Evolutionary conservation across 2,113 vertebrate species (phyloP).

Genomic region (Platysteira castanea): DNA sequence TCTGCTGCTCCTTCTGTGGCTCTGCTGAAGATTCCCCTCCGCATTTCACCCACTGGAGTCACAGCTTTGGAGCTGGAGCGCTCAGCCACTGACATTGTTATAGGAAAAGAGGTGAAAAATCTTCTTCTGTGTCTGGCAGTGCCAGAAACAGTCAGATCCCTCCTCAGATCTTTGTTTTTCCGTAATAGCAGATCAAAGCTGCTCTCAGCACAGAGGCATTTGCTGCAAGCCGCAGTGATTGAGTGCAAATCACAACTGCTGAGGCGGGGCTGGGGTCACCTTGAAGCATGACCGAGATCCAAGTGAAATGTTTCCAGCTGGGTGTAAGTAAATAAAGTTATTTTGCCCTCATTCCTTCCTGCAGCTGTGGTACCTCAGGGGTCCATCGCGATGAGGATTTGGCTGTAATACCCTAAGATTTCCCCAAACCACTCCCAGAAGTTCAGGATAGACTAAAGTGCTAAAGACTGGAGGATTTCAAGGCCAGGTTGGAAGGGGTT

Average conservation of each 20-base stretch:
- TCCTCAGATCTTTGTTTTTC: background rate
- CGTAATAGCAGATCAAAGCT: background rate
- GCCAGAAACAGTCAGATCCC: background rate
- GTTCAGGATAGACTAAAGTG: background rate
- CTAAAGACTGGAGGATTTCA: background rate
- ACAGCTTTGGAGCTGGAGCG: background rate
- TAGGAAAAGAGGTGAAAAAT: accelerated
- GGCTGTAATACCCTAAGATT: background rate
- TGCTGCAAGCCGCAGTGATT: background rate
- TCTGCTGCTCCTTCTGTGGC: background rate
- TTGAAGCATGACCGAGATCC: background rate
- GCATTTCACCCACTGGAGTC: accelerated
- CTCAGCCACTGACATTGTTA: background rate
- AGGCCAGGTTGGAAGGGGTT: background rate
- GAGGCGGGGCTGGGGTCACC: background rate
- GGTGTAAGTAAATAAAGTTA: background rate
- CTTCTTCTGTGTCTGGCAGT: background rate
- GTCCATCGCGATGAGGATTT: background rate
- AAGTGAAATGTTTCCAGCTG: background rate
- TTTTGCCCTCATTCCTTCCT: background rate
- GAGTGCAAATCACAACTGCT: background rate
- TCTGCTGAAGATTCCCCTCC: background rate
- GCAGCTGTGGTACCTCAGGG: background rate
- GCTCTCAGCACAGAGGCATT: background rate
- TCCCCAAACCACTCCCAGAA: background rate